Evolutionary conservation across 2,888 invertebrate genomes (phyloP).

Genomic region (Tinea pellionella): DNA sequence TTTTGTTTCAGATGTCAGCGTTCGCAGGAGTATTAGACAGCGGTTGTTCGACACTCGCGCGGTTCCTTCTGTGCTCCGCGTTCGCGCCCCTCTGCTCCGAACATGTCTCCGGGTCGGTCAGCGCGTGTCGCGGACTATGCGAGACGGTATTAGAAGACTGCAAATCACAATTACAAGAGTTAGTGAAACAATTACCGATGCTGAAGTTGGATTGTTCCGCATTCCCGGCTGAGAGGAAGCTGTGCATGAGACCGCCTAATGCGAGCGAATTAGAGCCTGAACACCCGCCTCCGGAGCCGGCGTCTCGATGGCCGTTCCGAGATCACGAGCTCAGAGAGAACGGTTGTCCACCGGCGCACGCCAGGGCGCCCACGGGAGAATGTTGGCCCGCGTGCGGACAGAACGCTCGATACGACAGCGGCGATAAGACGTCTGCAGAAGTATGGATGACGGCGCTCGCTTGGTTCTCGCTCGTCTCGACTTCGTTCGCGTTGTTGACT

Average conservation of each 20-base stretch:
- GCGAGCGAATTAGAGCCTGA: constrained; percentile 54
- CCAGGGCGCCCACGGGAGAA: constrained; percentile 65
- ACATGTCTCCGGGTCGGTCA: constrained; percentile 85
- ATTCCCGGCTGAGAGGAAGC: constrained; percentile 78
- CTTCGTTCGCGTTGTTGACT: constrained; percentile 85
- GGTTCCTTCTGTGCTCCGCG: constrained; percentile 90
- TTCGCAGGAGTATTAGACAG: constrained; percentile 80
- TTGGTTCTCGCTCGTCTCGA: constrained; percentile 82
- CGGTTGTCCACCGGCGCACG: constrained; percentile 72
- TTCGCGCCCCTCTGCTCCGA: constrained; percentile 93
- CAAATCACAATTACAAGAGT: constrained; percentile 72
- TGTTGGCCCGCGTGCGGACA: constrained; percentile 76
- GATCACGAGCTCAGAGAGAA: constrained; percentile 23
- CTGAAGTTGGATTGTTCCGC: constrained; percentile 80
- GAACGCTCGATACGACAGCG: constrained; percentile 74
- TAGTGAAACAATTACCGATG: constrained; percentile 75
- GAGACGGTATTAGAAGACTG: constrained; percentile 81
- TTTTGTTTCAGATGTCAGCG: constrained; percentile 74
- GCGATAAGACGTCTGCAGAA: constrained; percentile 77
- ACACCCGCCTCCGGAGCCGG: constrained; percentile 36
- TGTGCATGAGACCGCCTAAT: constrained; percentile 81
- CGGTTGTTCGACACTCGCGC: constrained; percentile 83
- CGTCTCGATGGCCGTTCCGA: constrained; percentile 54
- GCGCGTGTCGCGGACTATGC: constrained; percentile 88
- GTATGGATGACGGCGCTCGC: constrained; percentile 83